These are phyloP conservation scores for Euura saliciscinereae DNA, from an alignment of 1,140 invertebrate genomes.

Conservation along the genomic window DNA sequence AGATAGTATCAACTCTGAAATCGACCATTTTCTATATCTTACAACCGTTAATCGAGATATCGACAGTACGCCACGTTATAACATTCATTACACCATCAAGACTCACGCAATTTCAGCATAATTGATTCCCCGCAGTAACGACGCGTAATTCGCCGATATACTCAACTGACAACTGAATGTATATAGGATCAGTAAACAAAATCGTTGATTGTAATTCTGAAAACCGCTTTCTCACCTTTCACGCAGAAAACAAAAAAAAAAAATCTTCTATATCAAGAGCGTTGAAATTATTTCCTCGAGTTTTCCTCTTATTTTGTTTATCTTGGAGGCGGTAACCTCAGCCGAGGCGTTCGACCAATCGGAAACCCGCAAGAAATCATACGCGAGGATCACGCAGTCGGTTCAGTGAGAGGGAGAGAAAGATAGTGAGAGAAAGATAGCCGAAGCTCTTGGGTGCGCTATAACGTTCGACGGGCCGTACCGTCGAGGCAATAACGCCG, in stretches of 20 bases:
- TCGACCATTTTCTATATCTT: too few species aligned
- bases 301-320: not conserved
- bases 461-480: not conserved
- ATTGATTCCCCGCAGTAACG: too few species aligned
- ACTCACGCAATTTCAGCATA: too few species aligned
- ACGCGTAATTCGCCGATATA: too few species aligned
- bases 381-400: not conserved
- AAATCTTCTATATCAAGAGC: not conserved
- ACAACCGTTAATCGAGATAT: too few species aligned
- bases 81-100: too few species aligned
- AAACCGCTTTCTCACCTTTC: too few species aligned
- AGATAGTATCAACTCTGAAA: too few species aligned
- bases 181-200: too few species aligned
- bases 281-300: not conserved
- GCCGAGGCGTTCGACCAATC: slow-evolving; percentile 1
- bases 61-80: too few species aligned
- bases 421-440: not conserved
- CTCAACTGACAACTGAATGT: too few species aligned
- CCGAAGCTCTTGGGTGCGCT: not conserved
- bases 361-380: not conserved
- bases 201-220: too few species aligned
- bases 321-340: slow-evolving; percentile 4
- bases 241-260: not conserved
- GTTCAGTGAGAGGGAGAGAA: not conserved
- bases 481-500: not conserved